Percentiles rank a stretch among this genome's conserved stretches.
Conservation (phyloP, 1,140 invertebrate genomes). For the Mycetomoellerius zeteki region DNA sequence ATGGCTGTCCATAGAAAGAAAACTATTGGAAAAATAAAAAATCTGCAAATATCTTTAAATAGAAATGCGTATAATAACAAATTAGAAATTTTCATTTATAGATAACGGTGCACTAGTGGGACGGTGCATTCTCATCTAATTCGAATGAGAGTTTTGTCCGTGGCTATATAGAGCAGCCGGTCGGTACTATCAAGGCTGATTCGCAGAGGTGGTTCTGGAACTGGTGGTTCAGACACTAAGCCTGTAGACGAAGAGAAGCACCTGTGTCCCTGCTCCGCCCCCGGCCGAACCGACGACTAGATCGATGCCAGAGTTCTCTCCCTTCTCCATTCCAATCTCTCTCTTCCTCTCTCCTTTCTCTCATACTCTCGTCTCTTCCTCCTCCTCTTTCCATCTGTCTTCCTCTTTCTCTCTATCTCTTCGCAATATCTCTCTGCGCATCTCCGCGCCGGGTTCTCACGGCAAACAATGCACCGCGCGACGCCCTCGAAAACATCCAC, state of each 20-base stretch:
- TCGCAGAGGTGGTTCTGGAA: constrained; percentile 77
- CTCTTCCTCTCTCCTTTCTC: constrained; percentile 40
- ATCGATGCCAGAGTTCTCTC: constrained; percentile 80
- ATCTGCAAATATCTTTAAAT: not conserved
- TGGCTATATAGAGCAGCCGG: constrained; percentile 73
- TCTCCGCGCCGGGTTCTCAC: constrained; percentile 79
- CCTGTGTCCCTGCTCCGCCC: constrained; percentile 82
- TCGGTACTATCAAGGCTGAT: constrained; percentile 75
- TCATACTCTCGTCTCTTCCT: constrained; percentile 62
- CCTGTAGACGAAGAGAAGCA: constrained; percentile 81
- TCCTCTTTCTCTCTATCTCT: constrained; percentile 72
- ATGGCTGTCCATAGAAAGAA: not conserved
- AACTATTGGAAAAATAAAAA: constrained; percentile 18
- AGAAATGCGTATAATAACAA: not conserved
- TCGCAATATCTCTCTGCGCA: constrained; percentile 79
- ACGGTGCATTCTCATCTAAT: constrained; percentile 65
- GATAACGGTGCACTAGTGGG: not conserved
- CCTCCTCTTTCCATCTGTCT: constrained; percentile 57
- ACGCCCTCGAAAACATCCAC: constrained; percentile 82
- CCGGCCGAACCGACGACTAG: constrained; percentile 80
- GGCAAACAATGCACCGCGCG: constrained; percentile 81
- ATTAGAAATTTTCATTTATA: constrained; percentile 44
- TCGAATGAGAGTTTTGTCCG: constrained; percentile 61
- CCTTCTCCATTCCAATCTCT: constrained; percentile 69
- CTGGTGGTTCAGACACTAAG: constrained; percentile 81